These are phyloP conservation scores for Leptoclinus maculatus DNA, from an alignment of 2,797 vertebrate species.

Conservation along the genomic window DNA sequence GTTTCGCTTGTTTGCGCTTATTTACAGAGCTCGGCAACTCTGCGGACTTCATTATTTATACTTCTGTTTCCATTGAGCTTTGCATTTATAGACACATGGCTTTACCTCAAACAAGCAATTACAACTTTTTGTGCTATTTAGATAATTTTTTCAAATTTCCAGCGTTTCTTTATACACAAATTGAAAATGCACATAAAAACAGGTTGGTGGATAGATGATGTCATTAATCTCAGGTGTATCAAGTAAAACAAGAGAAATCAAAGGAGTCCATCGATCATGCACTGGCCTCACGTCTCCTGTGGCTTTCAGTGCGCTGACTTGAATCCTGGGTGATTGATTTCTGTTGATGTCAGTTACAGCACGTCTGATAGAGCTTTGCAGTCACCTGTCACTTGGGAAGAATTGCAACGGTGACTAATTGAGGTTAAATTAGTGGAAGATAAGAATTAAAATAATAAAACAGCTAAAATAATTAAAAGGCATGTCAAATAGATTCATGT, in stretches of 20 bases:
- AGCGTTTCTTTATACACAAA: neutral
- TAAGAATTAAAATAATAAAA: neutral
- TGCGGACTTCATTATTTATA: neutral
- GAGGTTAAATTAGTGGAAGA: neutral
- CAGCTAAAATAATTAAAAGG: neutral
- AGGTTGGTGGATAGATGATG: neutral
- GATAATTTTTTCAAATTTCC: neutral
- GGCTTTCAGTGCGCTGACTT: constrained; percentile 12
- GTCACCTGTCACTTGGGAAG: constrained; percentile 2
- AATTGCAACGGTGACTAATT: constrained; percentile 30
- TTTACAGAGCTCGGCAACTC: neutral
- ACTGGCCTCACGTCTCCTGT: neutral
- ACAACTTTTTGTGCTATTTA: neutral
- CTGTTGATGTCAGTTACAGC: constrained; percentile 9
- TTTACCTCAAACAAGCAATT: neutral
- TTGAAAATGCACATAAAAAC: neutral
- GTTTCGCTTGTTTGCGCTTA: neutral
- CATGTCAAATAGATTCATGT: neutral
- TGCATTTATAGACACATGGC: neutral
- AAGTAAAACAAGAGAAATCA: neutral
- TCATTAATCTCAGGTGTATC: neutral
- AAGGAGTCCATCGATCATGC: constrained; percentile 14
- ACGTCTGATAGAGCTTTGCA: neutral
- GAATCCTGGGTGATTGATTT: constrained; percentile 33
- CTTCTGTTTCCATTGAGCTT: neutral